Base-by-base conservation (phyloP, 2,113 vertebrate genomes). In the Cathartes aura region DNA sequence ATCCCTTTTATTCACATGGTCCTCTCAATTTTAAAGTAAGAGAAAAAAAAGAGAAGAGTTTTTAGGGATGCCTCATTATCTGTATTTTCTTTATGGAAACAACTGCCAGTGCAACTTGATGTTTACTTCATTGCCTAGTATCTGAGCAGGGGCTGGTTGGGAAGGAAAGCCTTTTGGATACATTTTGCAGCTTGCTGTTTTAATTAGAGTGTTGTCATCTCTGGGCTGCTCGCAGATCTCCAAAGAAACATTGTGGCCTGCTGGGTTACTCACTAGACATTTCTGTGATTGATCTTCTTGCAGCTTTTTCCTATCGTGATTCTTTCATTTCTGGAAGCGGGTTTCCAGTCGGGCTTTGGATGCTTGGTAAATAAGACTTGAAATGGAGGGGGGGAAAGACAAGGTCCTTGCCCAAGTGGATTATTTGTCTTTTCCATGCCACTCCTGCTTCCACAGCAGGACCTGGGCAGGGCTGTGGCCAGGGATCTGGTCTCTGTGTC, bases 131-230 rank as follows among this genome's bases (percentile, higher is more conserved):
- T 73, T 67, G 60, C 80, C 52, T 47, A 19, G 13, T 71, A 2
- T 60, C 47, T 79, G 80, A 82, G 64, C 72, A 66, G 80, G 63
- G 63, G 14, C 52, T 93, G 88, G 47, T 43, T 80, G 58, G 63
- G 27, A 40, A 83, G 74, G 72, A 47, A 74, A 88, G 38, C 24
- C 67, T 76, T 80, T 78, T 27, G 92, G 75, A 71, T 43, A 6
- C 9, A 5, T 62, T 95, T 64, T 73, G 62, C 48, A 90, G 48
- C 81, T 88, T 72, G 58, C 66, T 60, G 38, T 58, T 96, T 90
- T 95, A 90, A 89, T 96, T 73, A 86, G 55, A 83, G 9, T 15
- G 23, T 89, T 95, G 80, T 81, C 71, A 38, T 78, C 75, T 83
- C 90, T 83, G 48, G 59, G 90, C 82, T 86, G 70, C 66, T 58